These are phyloP conservation scores for Lordiphosa mommai DNA, from an alignment of 1,140 invertebrate genomes.

Conservation along the genomic window DNA sequence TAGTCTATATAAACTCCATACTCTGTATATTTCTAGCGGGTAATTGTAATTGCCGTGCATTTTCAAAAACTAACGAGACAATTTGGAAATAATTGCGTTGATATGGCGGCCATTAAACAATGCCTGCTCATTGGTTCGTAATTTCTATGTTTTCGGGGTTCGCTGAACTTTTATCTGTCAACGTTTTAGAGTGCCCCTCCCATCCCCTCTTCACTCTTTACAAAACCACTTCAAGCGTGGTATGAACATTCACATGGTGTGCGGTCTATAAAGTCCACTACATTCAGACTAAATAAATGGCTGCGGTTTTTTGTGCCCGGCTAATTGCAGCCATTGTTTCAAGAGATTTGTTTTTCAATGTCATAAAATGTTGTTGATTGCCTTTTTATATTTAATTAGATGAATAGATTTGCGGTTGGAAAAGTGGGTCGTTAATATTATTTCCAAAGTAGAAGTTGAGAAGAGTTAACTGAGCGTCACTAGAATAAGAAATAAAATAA, in stretches of 20 bases:
- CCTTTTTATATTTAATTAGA: constrained; percentile 33
- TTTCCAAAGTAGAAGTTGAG: background rate
- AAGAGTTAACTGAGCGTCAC: background rate
- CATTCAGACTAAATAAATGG: constrained; percentile 14
- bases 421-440: background rate
- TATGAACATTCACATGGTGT: constrained; percentile 23
- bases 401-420: constrained; percentile 11
- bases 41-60: constrained; percentile 64
- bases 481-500: too few relatives aligned
- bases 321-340: constrained; percentile 49
- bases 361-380: constrained; percentile 24
- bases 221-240: constrained; percentile 4
- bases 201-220: background rate
- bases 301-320: constrained; percentile 33
- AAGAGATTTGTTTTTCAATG: constrained; percentile 31
- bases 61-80: constrained; percentile 67
- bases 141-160: constrained; percentile 39
- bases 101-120: constrained; percentile 65
- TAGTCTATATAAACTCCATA: background rate
- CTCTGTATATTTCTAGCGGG: constrained; percentile 37
- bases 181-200: constrained; percentile 32
- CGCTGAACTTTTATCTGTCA: constrained; percentile 71
- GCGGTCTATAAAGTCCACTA: constrained; percentile 27
- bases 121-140: constrained; percentile 53
- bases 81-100: constrained; percentile 72